Percentiles rank a stretch among this genome's conserved stretches.
phyloP scores from a whole-genome alignment of 2,113 vertebrate genomes.

The Nibea albiflora region DNA sequence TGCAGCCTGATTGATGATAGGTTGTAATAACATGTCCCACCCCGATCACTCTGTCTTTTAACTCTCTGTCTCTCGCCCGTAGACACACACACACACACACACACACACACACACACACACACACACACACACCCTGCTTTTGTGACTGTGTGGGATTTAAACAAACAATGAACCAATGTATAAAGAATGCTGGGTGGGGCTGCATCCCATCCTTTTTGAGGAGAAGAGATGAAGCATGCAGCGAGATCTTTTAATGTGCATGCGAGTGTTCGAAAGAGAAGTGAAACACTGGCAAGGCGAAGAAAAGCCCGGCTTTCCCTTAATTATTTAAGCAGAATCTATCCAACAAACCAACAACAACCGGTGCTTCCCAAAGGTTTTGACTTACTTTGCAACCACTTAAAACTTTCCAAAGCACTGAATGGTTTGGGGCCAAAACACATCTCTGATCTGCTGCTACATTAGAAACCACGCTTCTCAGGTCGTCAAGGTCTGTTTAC shows the following conservation, averaged over 20 bases:
- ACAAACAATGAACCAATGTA: constrained; percentile 77
- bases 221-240: constrained; percentile 51
- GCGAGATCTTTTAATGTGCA: constrained; percentile 34
- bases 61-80: constrained; percentile 26
- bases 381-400: not conserved
- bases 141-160: constrained; percentile 72
- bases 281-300: constrained; percentile 4
- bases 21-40: constrained; percentile 74
- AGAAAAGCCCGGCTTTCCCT: not conserved
- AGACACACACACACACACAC: not conserved
- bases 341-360: not conserved
- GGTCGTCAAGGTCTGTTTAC: not conserved
- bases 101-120: too few species aligned
- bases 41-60: constrained; percentile 52
- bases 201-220: constrained; percentile 66
- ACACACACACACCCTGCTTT: constrained; percentile 60
- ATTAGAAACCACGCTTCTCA: constrained; percentile 1
- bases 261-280: constrained; percentile 4
- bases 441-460: not conserved
- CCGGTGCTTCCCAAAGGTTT: not conserved
- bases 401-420: not conserved
- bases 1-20: constrained; percentile 66
- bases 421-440: not conserved
- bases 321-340: not conserved
- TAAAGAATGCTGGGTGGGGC: constrained; percentile 81